phyloP scores from a whole-genome alignment of 2,888 invertebrate species.

The Steinernema hermaphroditum region DNA sequence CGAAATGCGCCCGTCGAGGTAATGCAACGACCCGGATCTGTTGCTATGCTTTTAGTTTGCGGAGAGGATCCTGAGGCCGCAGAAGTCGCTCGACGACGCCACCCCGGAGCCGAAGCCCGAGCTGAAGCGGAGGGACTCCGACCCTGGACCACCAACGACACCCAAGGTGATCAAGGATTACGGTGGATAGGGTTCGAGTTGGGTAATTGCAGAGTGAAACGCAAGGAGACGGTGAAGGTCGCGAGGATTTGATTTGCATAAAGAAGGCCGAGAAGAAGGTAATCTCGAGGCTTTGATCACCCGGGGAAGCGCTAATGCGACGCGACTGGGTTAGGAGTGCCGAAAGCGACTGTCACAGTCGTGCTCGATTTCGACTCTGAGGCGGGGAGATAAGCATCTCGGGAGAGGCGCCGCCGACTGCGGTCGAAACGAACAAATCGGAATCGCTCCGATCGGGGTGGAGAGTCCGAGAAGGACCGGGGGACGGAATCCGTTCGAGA shows the following conservation, averaged over 20 bases:
- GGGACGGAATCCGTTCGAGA: too few relatives aligned
- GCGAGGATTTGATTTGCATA: conserved; percentile 22
- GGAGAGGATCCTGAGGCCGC: background rate
- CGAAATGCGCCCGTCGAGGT: background rate
- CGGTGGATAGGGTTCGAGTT: background rate
- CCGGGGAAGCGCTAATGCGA: background rate
- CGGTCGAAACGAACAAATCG: background rate
- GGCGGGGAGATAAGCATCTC: conserved; percentile 3
- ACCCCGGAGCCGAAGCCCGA: background rate
- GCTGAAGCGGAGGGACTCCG: conserved; percentile 5
- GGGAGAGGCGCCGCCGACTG: background rate
- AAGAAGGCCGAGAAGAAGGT: conserved; percentile 1
- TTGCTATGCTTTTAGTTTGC: conserved; percentile 13
- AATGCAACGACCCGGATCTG: background rate
- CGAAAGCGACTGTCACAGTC: conserved; percentile 1
- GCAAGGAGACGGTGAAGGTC: conserved; percentile 6
- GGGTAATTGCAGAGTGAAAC: conserved; percentile 11
- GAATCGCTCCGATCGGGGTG: too few relatives aligned
- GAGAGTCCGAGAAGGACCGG: too few relatives aligned
- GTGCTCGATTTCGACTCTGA: background rate
- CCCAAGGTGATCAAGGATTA: conserved; percentile 21
- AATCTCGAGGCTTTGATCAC: conserved; percentile 20
- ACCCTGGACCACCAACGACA: background rate
- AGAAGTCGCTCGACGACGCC: background rate
- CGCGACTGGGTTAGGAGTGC: background rate